Evolutionary conservation across 1,140 invertebrate species (phyloP).

Genomic region (Leptestheria dahalacensis): DNA sequence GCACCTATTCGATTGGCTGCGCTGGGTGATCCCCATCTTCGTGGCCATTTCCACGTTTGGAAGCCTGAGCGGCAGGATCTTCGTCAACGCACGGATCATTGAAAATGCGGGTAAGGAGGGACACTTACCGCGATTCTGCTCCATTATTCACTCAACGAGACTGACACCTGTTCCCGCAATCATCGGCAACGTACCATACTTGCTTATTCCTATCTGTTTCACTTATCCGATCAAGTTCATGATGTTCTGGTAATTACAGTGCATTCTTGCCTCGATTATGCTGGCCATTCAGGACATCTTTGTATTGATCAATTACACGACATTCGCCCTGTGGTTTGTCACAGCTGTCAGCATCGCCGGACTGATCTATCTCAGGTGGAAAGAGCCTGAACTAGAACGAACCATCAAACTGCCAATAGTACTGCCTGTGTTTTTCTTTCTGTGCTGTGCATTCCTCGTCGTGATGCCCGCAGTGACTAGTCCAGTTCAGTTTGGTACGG

Average conservation of each 20-base stretch:
- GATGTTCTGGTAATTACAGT: constrained; percentile 40
- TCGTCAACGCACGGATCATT: constrained; percentile 67
- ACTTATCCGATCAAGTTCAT: too few species aligned
- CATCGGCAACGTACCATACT: constrained; percentile 48
- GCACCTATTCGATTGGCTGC: constrained; percentile 53
- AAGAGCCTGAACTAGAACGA: constrained; percentile 50
- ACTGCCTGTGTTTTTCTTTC: background rate
- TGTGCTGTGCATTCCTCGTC: background rate
- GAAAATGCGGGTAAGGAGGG: constrained; percentile 63
- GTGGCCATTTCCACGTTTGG: constrained; percentile 67
- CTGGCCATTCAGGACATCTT: constrained; percentile 52
- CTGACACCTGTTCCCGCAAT: constrained; percentile 67
- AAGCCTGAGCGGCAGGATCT: constrained; percentile 79
- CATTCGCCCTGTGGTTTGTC: constrained; percentile 62
- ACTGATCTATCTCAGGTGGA: constrained; percentile 57
- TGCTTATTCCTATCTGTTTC: constrained; percentile 46
- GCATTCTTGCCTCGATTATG: constrained; percentile 52
- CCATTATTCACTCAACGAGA: constrained; percentile 53
- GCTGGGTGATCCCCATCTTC: constrained; percentile 72
- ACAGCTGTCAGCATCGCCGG: constrained; percentile 56
- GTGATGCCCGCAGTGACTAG: background rate
- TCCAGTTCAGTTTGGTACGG: background rate
- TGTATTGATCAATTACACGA: constrained; percentile 59
- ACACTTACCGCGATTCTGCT: constrained; percentile 60
- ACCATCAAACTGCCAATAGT: constrained; percentile 52